Evolutionary conservation across 2,113 vertebrate genomes (phyloP), one percentile per base, ranked within the genome.

Genomic region (Prietella phreatophila): DNA sequence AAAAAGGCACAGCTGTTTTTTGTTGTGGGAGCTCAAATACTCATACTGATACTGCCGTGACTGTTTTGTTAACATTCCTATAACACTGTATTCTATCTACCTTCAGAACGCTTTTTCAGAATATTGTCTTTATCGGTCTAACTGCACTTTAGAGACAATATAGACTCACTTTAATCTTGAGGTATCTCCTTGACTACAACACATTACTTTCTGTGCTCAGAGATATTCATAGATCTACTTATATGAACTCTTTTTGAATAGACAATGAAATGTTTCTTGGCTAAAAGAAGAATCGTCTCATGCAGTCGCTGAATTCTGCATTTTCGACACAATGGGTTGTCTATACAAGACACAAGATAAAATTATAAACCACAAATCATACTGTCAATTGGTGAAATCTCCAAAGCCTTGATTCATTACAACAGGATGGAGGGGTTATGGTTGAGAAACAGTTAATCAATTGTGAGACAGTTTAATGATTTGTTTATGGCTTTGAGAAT

Each of bases 401-500:
- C 7, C 69, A 36, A 61, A 15, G 55, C 69, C 56, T 76, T 42
- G 42, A 83, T 82, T 89, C 53, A 75, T 82, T 27, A 33, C 36
- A 67, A 82, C 47, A 76, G 56, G 55, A 55, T 82, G 47, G 69
- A 47, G 50, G 50, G 78, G 25, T 75, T 22, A 3, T 85, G 69
- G 76, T 87, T 87, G 33, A 89, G 80, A 73, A 55, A 71, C 60
- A 67, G 86, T 87, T 82, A 87, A 87, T 87, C 65, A 87, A 85
- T 89, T 53, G 65, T 82, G 4, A 85, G 63, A 56, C 25, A 82
- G 79, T 90, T 87, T 84, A 84, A 89, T 87, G 42, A 81, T 89
- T 87, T 87, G 80, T 85, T 87, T 87, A 89, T 79, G 75, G 63
- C 47, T 81, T 63, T 42, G 60, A 25, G 60, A 69, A 69, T 47